Conservation (phyloP, 2,888 invertebrate genomes). For the Iphiclides podalirius region DNA sequence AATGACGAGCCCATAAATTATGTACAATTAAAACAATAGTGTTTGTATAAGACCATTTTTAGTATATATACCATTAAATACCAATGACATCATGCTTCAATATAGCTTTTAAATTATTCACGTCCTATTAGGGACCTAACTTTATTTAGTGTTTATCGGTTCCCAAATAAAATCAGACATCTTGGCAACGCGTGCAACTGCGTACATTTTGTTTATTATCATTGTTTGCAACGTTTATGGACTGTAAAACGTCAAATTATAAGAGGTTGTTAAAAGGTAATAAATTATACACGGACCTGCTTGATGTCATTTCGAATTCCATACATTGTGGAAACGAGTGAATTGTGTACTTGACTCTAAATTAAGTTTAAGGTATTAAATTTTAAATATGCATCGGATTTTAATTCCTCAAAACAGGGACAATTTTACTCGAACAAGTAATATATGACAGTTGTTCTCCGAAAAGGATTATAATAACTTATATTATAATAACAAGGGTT, state of each 20-base stretch:
- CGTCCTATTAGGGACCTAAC: slow-evolving; percentile 4
- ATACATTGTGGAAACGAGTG: slow-evolving; percentile 1
- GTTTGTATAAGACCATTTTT: too few species aligned
- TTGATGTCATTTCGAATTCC: slow-evolving; percentile 27
- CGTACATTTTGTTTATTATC: slow-evolving; percentile 33
- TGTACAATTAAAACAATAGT: too few species aligned
- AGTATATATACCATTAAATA: background rate
- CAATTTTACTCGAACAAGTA: too few species aligned
- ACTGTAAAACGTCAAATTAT: slow-evolving; percentile 39
- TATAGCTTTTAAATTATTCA: slow-evolving; percentile 13
- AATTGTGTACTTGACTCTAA: background rate
- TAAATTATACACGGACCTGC: slow-evolving; percentile 32
- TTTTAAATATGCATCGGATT: background rate
- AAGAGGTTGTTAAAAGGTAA: slow-evolving; percentile 37
- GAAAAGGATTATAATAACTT: too few species aligned
- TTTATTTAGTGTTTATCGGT: slow-evolving; percentile 16
- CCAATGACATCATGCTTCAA: slow-evolving; percentile 10
- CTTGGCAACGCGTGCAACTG: slow-evolving; percentile 21
- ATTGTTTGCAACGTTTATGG: slow-evolving; percentile 36
- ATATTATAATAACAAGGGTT: too few species aligned
- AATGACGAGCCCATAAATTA: too few species aligned
- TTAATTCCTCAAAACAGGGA: too few species aligned
- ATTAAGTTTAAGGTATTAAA: background rate
- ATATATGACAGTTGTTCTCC: too few species aligned
- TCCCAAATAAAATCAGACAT: slow-evolving; percentile 12